phyloP scores from a whole-genome alignment of 2,888 invertebrate species.

The Stenodera caucasica region DNA sequence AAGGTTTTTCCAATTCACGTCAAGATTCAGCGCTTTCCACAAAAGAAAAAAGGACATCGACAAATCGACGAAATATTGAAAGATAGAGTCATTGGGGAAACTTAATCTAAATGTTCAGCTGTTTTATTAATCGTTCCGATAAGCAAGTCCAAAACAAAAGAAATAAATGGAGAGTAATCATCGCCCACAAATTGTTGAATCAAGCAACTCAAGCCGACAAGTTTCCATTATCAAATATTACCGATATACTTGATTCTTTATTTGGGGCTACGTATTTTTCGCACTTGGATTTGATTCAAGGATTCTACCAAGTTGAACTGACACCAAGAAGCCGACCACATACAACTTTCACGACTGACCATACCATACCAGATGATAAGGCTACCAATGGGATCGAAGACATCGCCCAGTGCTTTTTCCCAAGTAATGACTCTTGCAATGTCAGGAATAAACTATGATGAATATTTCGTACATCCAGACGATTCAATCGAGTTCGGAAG shows the following conservation, averaged over 20 bases:
- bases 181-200: constrained; percentile 28
- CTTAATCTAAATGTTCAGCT: constrained; percentile 29
- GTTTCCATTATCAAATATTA: constrained; percentile 33
- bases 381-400: constrained; percentile 36
- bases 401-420: constrained; percentile 34
- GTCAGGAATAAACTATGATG: constrained; percentile 32
- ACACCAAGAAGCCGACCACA: constrained; percentile 25
- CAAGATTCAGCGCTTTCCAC: constrained; percentile 33
- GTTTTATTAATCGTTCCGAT: constrained; percentile 30
- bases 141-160: constrained; percentile 15
- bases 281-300: constrained; percentile 31
- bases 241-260: constrained; percentile 34
- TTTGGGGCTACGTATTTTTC: constrained; percentile 35
- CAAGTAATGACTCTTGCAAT: constrained; percentile 34
- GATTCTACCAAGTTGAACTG: constrained; percentile 33
- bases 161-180: constrained; percentile 25
- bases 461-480: constrained; percentile 31
- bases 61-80: constrained; percentile 32
- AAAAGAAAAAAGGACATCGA: constrained; percentile 33
- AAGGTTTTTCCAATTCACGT: constrained; percentile 27
- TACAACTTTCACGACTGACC: constrained; percentile 34
- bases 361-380: constrained; percentile 35
- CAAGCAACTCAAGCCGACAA: constrained; percentile 26
- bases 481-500: constrained; percentile 31
- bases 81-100: constrained; percentile 33